Conservation (phyloP, 2,888 invertebrate species). For the Ditylenchus weischeri region DNA sequence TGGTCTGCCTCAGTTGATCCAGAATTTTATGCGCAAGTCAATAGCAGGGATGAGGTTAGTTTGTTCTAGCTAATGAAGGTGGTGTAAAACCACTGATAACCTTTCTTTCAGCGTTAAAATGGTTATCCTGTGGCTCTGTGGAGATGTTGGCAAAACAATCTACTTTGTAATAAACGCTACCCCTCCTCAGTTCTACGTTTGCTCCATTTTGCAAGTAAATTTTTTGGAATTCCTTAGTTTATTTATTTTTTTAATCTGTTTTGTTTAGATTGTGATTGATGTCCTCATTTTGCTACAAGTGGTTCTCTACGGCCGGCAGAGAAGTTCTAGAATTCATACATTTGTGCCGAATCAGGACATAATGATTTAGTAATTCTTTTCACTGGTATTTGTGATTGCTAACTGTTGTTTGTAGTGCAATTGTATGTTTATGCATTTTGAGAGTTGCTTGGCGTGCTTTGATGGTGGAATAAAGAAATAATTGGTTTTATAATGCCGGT, state of each 20-base stretch:
- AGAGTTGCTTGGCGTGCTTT: too few species aligned
- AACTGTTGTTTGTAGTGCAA: too few species aligned
- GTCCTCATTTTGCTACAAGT: slow-evolving; percentile 68
- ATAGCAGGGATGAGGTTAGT: slow-evolving; percentile 77
- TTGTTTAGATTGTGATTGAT: slow-evolving; percentile 64
- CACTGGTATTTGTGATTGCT: too few species aligned
- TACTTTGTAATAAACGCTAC: slow-evolving; percentile 87
- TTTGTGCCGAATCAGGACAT: too few species aligned
- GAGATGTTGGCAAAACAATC: slow-evolving; percentile 93
- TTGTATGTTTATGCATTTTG: too few species aligned
- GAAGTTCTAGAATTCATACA: too few species aligned
- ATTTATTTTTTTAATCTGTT: too few species aligned
- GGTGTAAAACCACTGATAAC: too few species aligned
- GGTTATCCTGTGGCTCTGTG: slow-evolving; percentile 95
- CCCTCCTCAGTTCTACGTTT: slow-evolving; percentile 91
- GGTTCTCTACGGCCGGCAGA: slow-evolving; percentile 66
- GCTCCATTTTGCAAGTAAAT: slow-evolving; percentile 66
- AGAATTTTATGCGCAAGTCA: slow-evolving; percentile 75
- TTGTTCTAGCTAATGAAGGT: not conserved
- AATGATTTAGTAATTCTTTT: too few species aligned
- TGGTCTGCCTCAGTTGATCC: slow-evolving; percentile 81
- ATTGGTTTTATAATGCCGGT: too few species aligned
- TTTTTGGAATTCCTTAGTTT: too few species aligned
- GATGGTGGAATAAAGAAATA: too few species aligned
- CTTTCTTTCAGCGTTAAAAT: slow-evolving; percentile 77